These are phyloP conservation scores for Watsonalla cultraria DNA, from an alignment of 2,888 invertebrate species.

Conservation along the genomic window DNA sequence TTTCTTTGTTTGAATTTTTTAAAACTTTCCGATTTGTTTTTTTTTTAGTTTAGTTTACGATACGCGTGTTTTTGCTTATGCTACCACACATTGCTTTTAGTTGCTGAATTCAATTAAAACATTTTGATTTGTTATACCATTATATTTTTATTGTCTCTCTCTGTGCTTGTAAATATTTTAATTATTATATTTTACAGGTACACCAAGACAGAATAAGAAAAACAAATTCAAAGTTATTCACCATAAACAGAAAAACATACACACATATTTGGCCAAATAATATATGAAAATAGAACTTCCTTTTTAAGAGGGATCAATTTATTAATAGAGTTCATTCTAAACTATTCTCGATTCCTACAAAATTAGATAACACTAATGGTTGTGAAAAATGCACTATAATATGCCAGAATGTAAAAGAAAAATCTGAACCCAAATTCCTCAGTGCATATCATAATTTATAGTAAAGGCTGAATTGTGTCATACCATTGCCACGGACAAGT, in stretches of 20 bases:
- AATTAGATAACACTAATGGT: constrained; percentile 27
- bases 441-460: constrained; percentile 47
- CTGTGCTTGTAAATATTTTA: not conserved
- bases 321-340: constrained; percentile 47
- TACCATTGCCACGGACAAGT: constrained; percentile 24
- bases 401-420: constrained; percentile 15
- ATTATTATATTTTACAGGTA: constrained; percentile 10
- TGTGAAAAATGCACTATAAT: constrained; percentile 38
- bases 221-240: not conserved
- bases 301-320: constrained; percentile 68
- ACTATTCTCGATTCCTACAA: constrained; percentile 8
- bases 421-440: constrained; percentile 23
- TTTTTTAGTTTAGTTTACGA: not conserved
- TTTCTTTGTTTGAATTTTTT: constrained; percentile 60
- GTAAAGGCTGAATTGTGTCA: constrained; percentile 26
- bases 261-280: constrained; percentile 12
- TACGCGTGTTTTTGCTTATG: no score
- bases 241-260: not conserved
- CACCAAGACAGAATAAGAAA: not conserved
- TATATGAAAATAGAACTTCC: constrained; percentile 30
- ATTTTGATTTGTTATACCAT: not conserved
- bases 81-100: no score
- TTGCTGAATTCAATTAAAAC: no score
- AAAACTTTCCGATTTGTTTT: constrained; percentile 4
- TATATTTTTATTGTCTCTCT: not conserved